phyloP scores from a whole-genome alignment of 1,140 invertebrate species.

The Nephila pilipes region DNA sequence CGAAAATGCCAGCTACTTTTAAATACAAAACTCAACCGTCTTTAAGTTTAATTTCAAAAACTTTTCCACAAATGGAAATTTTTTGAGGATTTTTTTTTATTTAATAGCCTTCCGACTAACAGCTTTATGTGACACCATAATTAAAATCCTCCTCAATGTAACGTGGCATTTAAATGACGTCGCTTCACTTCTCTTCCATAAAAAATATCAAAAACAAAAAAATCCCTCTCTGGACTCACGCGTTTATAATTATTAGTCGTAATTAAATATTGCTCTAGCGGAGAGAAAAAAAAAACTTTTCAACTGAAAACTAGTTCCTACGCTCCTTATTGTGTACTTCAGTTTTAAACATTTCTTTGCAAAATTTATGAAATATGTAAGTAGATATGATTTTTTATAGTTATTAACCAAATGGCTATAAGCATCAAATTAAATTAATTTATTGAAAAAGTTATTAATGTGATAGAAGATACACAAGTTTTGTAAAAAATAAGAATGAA shows the following conservation, averaged over 20 bases:
- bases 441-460: too few relatives aligned
- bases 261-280: not conserved
- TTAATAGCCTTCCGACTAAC: slow-evolving; percentile 20
- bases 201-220: not conserved
- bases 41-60: slow-evolving; percentile 21
- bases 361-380: not conserved
- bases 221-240: not conserved
- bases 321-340: not conserved
- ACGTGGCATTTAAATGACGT: slow-evolving; percentile 48
- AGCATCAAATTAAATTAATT: too few relatives aligned
- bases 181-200: slow-evolving; percentile 12
- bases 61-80: not conserved
- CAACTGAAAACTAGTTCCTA: not conserved
- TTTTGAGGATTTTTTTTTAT: not conserved
- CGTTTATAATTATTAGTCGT: slow-evolving; percentile 46
- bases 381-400: too few relatives aligned
- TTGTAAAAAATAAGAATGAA: too few relatives aligned
- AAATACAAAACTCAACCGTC: not conserved
- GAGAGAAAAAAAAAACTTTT: not conserved
- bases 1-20: not conserved
- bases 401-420: too few relatives aligned
- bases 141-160: slow-evolving; percentile 47
- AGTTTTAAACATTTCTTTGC: not conserved
- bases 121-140: slow-evolving; percentile 35
- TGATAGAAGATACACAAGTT: too few relatives aligned